These are phyloP conservation scores for Dasypolia templi DNA, from an alignment of 2,888 invertebrate genomes.

Conservation along the genomic window DNA sequence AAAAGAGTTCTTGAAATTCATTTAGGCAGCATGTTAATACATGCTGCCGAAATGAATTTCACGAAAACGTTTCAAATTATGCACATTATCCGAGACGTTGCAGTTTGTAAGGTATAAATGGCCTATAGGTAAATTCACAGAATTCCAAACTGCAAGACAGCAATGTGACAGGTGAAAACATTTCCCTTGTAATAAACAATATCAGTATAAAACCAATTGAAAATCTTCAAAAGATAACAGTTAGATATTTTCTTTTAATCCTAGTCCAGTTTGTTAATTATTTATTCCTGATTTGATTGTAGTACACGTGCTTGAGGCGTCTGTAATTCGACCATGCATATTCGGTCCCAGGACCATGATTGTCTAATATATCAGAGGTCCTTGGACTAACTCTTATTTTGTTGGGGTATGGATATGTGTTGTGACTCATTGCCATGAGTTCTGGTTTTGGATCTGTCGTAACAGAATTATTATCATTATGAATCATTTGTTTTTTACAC, in stretches of 20 bases:
- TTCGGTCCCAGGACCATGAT: too few relatives aligned
- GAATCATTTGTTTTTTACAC: neutral
- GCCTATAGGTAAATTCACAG: neutral
- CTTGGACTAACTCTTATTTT: too few relatives aligned
- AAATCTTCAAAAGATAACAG: neutral
- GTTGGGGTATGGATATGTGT: too few relatives aligned
- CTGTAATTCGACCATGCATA: too few relatives aligned
- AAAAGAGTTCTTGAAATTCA: too few relatives aligned
- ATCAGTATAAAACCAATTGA: neutral
- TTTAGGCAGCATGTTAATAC: too few relatives aligned
- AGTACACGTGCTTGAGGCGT: neutral
- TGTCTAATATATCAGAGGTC: too few relatives aligned
- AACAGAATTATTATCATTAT: too few relatives aligned
- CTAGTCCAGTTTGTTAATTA: neutral
- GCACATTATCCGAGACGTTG: neutral
- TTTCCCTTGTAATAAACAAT: neutral
- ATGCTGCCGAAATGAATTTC: too few relatives aligned
- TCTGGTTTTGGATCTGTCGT: neutral
- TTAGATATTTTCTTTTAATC: neutral
- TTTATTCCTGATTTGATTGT: constrained; percentile 17
- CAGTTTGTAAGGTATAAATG: neutral
- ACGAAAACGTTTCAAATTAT: neutral
- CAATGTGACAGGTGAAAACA: neutral
- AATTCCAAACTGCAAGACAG: neutral
- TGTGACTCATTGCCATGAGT: too few relatives aligned